Percentiles rank a stretch among this genome's conserved stretches.
phyloP scores from a whole-genome alignment of 1,140 invertebrate genomes.

The Caerostris extrusa region DNA sequence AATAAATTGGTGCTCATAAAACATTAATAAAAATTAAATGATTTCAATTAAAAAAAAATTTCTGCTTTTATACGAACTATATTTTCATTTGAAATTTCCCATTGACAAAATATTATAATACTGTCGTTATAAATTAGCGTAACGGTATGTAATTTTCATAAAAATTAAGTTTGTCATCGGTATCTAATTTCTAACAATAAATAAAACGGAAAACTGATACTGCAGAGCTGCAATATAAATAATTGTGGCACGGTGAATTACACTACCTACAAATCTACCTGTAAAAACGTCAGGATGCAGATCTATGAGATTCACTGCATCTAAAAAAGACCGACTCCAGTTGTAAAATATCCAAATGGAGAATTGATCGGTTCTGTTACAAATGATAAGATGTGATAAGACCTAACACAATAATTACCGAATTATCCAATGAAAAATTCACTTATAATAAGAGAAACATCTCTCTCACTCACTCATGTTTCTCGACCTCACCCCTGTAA shows the following conservation, averaged over 20 bases:
- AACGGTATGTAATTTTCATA: too few relatives aligned
- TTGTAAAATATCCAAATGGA: not conserved
- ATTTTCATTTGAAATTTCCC: too few relatives aligned
- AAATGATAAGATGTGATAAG: slow-evolving; percentile 44
- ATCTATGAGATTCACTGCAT: not conserved
- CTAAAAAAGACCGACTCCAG: not conserved
- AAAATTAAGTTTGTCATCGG: too few relatives aligned
- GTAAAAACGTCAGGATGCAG: slow-evolving; percentile 33
- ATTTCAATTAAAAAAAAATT: too few relatives aligned
- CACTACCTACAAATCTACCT: slow-evolving; percentile 24
- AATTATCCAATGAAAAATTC: slow-evolving; percentile 73
- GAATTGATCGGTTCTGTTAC: not conserved
- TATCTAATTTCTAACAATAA: too few relatives aligned
- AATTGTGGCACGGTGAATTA: not conserved
- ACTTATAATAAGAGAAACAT: slow-evolving; percentile 53
- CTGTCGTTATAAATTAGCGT: too few relatives aligned
- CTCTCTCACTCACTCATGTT: not conserved
- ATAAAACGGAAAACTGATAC: not conserved
- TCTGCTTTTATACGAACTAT: too few relatives aligned
- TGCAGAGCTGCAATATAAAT: not conserved
- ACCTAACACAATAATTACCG: slow-evolving; percentile 45
- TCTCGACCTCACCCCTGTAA: not conserved
- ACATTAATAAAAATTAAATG: too few relatives aligned
- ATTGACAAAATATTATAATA: too few relatives aligned
- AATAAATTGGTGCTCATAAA: too few relatives aligned